These are phyloP conservation scores for Papilio gigon DNA, from an alignment of 2,888 invertebrate species.

Conservation along the genomic window DNA sequence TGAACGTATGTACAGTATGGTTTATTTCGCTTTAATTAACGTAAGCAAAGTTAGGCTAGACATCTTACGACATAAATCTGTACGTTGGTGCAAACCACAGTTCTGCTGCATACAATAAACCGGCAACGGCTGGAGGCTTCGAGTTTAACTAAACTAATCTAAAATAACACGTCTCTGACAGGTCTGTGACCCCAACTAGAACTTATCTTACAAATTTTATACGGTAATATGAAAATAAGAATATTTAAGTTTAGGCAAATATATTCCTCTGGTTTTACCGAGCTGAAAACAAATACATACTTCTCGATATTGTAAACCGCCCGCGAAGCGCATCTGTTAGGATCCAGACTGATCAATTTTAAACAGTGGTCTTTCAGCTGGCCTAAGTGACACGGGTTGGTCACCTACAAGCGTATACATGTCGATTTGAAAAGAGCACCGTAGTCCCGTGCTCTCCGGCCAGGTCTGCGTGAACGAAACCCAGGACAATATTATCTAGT, in stretches of 20 bases:
- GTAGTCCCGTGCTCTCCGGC: too few relatives aligned
- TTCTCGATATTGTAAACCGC: too few relatives aligned
- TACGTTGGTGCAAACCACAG: background rate
- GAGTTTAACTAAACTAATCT: constrained; percentile 14
- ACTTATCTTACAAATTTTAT: background rate
- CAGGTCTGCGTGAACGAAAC: too few relatives aligned
- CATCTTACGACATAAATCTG: background rate
- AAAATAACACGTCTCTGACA: constrained; percentile 8
- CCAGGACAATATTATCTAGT: too few relatives aligned
- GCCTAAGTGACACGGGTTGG: too few relatives aligned
- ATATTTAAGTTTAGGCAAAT: background rate
- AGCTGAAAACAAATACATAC: too few relatives aligned
- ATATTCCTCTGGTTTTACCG: too few relatives aligned
- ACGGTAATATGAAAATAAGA: background rate
- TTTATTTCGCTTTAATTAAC: background rate
- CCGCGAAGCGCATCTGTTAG: too few relatives aligned
- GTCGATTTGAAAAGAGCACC: too few relatives aligned
- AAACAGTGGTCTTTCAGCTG: too few relatives aligned
- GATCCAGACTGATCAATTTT: too few relatives aligned
- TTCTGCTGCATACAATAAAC: constrained; percentile 14
- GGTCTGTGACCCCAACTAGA: background rate
- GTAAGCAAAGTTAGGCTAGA: background rate
- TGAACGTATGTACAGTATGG: background rate
- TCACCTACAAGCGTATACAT: too few relatives aligned
- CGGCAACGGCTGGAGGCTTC: background rate